Evolutionary conservation across 1,140 invertebrate genomes (phyloP).

Genomic region (Anoplolepis gracilipes): DNA sequence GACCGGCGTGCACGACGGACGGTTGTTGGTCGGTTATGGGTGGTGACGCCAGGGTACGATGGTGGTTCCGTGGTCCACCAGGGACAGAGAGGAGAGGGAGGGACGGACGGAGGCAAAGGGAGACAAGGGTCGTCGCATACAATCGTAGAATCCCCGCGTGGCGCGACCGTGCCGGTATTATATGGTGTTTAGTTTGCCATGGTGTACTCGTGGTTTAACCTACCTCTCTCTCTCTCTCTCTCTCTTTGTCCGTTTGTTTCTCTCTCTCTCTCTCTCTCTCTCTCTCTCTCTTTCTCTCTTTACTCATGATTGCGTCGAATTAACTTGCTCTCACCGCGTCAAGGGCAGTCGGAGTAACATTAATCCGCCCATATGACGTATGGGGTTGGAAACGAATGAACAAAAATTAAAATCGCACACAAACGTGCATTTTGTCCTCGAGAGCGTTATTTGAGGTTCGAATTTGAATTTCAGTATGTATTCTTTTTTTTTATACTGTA

Average conservation of each 20-base stretch:
- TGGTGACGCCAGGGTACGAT: slow-evolving; percentile 27
- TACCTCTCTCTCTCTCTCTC: slow-evolving; percentile 12
- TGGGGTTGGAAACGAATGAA: background rate
- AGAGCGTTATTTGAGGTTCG: background rate
- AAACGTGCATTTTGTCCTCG: background rate
- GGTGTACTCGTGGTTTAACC: slow-evolving; percentile 27
- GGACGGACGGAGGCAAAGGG: background rate
- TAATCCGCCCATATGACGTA: slow-evolving; percentile 4
- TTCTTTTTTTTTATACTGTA: background rate
- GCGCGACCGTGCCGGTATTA: slow-evolving; percentile 55
- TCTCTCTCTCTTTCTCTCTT: slow-evolving; percentile 7
- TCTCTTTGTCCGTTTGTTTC: background rate
- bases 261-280: background rate
- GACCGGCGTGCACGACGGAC: slow-evolving; percentile 45
- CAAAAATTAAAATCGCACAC: slow-evolving; percentile 22
- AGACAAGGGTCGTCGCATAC: background rate
- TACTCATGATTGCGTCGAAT: slow-evolving; percentile 36
- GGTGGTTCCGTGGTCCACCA: background rate
- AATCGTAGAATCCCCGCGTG: slow-evolving; percentile 47
- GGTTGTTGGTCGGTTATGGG: slow-evolving; percentile 66
- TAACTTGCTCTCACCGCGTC: background rate
- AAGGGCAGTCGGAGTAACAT: background rate
- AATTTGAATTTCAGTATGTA: background rate
- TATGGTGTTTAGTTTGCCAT: slow-evolving; percentile 67
- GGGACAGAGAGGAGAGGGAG: background rate